Base-by-base conservation (phyloP, 2,113 vertebrate species). In the Leptodactylus fuscus region DNA sequence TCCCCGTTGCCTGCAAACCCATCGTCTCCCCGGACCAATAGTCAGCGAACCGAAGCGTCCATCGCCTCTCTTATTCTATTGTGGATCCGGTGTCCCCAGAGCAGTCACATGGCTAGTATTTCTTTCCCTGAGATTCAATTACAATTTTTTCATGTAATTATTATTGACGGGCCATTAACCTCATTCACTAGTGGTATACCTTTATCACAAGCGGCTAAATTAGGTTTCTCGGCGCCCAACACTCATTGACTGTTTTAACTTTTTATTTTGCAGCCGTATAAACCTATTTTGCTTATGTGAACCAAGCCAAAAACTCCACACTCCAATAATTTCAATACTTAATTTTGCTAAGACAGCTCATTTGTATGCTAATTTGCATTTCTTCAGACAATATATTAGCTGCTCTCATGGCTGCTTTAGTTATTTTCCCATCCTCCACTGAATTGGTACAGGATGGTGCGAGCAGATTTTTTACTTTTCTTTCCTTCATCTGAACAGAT, bases 281-380 rank as follows among this genome's bases (percentile, higher is more conserved):
- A 55, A 55, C 18, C 29, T n/a, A 51, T 78, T 78, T 78, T 78
- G 32, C 46, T 53, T 55, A 32, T 22, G 18, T 78, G 75, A 78
- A 58, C 75, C 51, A 53, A 78, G 75, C 75, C 49, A 78, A 78
- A 36, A 24, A 58, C 51, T 51, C 75, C 75, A 78, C 75, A 78
- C 75, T 78, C 27, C 75, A 49, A 78, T 78, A 78, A 78, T 78
- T 78, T 38, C 75, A 78, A 78, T 78, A 55, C 75, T 49, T 78
- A 78, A 78, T 78, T 78, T 78, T 78, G 49, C 75, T 78, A 55
- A 78, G 75, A 78, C 75, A 78, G 75, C 49, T 78, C 75, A 78
- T 78, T 78, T 78, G 75, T 78, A 78, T 78, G 75, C 29, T 78
- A 78, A 78, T 78, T 78, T 78, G 49, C 75, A 78, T 78, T 78